phyloP scores from a whole-genome alignment of 2,113 vertebrate species.

The Machaerirhynchus nigripectus region DNA sequence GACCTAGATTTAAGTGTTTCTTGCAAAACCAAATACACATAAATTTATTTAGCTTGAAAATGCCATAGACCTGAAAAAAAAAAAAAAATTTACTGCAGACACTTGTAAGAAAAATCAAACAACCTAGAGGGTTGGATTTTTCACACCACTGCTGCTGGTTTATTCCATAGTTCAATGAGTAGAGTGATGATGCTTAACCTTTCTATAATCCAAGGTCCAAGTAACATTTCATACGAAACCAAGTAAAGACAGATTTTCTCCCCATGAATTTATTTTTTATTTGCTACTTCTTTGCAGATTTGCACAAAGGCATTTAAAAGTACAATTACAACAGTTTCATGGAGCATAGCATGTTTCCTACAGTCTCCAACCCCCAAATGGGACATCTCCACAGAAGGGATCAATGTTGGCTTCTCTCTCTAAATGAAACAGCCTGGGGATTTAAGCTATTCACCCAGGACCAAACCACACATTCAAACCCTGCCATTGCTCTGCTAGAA shows the following conservation, averaged over 20 bases:
- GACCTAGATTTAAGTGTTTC: neutral
- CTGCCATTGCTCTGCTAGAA: neutral
- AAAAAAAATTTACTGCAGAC: neutral
- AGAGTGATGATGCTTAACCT: neutral
- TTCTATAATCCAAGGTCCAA: neutral
- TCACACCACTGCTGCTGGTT: neutral
- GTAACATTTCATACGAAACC: neutral
- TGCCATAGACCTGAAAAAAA: neutral
- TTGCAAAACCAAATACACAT: neutral
- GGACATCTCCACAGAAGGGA: neutral
- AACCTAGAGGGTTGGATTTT: neutral
- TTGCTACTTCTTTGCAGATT: neutral
- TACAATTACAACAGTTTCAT: neutral
- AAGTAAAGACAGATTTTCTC: neutral
- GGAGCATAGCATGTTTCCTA: neutral
- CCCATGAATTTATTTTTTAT: neutral
- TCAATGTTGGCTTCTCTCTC: neutral
- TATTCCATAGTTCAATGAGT: neutral
- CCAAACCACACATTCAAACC: neutral
- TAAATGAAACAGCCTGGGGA: neutral
- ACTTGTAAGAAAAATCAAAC: neutral
- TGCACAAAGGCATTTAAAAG: neutral
- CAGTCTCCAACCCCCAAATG: neutral
- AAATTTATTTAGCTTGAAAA: slow-evolving; percentile 7
- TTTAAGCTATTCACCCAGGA: neutral